Percentiles rank a stretch among this genome's conserved stretches.
Evolutionary conservation across 2,113 vertebrate species (phyloP).

Genomic region (Eptesicus fuscus): DNA sequence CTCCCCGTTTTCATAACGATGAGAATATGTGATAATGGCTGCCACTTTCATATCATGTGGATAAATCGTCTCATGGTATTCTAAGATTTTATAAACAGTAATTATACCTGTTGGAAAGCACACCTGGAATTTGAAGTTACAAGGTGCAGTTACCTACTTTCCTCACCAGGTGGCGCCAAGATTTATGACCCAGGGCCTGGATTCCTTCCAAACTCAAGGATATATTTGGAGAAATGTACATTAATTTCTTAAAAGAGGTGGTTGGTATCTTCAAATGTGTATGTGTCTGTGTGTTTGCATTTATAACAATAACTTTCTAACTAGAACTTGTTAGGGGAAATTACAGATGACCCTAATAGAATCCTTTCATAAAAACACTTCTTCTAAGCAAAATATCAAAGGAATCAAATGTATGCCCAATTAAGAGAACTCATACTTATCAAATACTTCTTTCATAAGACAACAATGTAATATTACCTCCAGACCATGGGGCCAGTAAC

Average conservation of each 20-base stretch:
- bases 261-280: background rate
- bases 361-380: background rate
- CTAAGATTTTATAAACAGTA: background rate
- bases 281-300: background rate
- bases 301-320: background rate
- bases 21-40: background rate
- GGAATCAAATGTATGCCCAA: background rate
- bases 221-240: background rate
- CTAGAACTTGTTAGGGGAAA: background rate
- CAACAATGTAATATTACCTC: background rate
- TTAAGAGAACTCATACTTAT: background rate
- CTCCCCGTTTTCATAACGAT: background rate
- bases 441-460: background rate
- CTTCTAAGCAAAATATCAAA: conserved; percentile 21
- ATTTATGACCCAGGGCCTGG: background rate
- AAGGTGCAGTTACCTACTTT: background rate
- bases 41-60: background rate
- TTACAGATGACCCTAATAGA: background rate
- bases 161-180: conserved; percentile 46
- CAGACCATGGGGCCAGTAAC: background rate
- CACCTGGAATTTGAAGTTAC: background rate
- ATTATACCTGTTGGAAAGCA: background rate
- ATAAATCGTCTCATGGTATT: background rate
- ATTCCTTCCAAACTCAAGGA: background rate
- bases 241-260: background rate